These are phyloP conservation scores for Baryphthengus martii DNA, from an alignment of 2,113 vertebrate genomes.

Conservation along the genomic window DNA sequence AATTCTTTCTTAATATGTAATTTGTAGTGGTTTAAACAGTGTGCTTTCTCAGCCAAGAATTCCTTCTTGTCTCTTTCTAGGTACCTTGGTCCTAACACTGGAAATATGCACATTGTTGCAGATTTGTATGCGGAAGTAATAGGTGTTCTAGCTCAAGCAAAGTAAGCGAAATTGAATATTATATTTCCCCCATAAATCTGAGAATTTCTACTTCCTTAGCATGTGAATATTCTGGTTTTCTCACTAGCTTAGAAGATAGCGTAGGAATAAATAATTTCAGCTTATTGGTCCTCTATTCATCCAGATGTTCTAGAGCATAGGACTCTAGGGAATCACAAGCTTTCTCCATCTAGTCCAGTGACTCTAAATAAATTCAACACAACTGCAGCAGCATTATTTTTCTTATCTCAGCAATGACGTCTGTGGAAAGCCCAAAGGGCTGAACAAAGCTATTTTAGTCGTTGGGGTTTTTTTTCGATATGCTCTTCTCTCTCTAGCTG, in stretches of 20 bases:
- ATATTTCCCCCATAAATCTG: not conserved
- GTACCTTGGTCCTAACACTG: constrained; percentile 97
- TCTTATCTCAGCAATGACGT: not conserved
- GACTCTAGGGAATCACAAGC: not conserved
- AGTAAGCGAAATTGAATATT: constrained; percentile 77
- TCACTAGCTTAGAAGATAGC: not conserved
- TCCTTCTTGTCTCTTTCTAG: constrained; percentile 67
- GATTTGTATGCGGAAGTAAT: constrained; percentile 97
- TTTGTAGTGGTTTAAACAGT: not conserved
- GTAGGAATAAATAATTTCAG: not conserved
- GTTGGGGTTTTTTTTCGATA: constrained; percentile 9
- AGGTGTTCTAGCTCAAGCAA: constrained; percentile 95
- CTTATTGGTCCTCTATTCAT: not conserved
- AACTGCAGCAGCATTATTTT: constrained; percentile 20
- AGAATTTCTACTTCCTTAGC: not conserved
- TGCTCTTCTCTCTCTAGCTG: constrained; percentile 42
- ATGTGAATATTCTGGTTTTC: not conserved
- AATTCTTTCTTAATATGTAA: not conserved
- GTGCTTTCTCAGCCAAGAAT: not conserved
- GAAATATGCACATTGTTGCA: constrained; percentile 98
- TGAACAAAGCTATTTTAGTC: constrained; percentile 52
- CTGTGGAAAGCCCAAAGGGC: constrained; percentile 19
- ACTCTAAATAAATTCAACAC: not conserved
- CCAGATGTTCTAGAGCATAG: not conserved
- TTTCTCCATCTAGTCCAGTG: not conserved